Base-by-base conservation (phyloP, 2,113 vertebrate species). In the Neomonachus schauinslandi region DNA sequence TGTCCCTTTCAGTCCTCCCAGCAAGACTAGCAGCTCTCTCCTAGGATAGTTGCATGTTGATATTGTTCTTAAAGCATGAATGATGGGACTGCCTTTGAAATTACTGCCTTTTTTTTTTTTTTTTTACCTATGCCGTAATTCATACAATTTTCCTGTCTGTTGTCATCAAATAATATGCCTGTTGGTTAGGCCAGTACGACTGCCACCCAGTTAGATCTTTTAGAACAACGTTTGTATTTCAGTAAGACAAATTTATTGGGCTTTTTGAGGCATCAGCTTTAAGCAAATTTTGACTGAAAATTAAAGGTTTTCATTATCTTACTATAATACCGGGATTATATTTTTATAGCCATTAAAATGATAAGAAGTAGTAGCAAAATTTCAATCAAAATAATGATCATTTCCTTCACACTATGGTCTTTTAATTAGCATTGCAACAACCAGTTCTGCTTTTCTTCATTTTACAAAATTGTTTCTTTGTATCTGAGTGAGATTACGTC, bases 281-380 rank as follows among this genome's bases (percentile, higher is more conserved):
- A 63, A 95, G 55, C 2, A 77, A 16, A 88, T 90, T 89, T 79
- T 87, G 72, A 84, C 26, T 89, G 31, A 88, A 89, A 92, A 97
- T 69, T 46, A 59, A 95, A 79, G 80, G 16, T 31, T 86, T 83
- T 81, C n/a, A 49, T 97, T 76, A 92, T 46, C 36, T 89, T 79
- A 49, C 14, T 91, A 4, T 1, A 92, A 51, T 74, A 26, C 21
- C 88, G 65, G 31, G 12, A 49, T 83, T 90, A 26, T 71, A 49
- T 63, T 96, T 93, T 92, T 95, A 74, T 87, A 67, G 33, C 67
- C 26, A 91, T 91, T 46, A 94, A 94, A 91, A 89, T 89, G 26
- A 57, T 89, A 67, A 42, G n/a, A 96, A 94, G 22, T 51, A 61
- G 19, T 67, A 42, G 49, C 5, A 74, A 71, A 22, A 93, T 61